phyloP scores from a whole-genome alignment of 2,113 vertebrate genomes.

The Chrysemys picta region DNA sequence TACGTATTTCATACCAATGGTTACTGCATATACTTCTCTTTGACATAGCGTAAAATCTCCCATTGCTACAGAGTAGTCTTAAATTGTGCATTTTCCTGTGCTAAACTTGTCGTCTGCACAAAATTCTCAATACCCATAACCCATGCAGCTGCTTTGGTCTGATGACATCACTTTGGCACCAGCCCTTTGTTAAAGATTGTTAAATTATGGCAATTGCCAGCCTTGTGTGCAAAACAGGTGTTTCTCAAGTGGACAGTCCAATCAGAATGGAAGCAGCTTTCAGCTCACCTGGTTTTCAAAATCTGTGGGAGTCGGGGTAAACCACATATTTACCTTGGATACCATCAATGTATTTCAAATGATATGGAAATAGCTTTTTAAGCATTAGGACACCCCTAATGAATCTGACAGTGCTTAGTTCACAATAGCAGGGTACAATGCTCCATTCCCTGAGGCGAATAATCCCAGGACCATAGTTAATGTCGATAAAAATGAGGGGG shows the following conservation, averaged over 20 bases:
- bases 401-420: slow-evolving; percentile 14
- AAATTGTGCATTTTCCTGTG: neutral
- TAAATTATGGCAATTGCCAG: neutral
- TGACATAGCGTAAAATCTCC: slow-evolving; percentile 5
- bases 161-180: neutral
- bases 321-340: neutral
- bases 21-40: slow-evolving; percentile 29
- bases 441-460: neutral
- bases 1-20: slow-evolving; percentile 8
- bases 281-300: neutral
- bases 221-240: neutral
- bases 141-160: neutral
- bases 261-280: neutral
- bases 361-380: neutral
- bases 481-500: neutral
- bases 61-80: neutral
- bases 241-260: neutral
- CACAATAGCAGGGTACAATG: neutral
- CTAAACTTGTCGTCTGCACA: neutral
- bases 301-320: neutral
- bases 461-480: neutral
- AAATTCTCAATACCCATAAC: neutral
- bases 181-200: neutral
- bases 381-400: neutral
- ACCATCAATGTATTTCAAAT: neutral